Percentiles rank a stretch among this genome's conserved stretches.
Conservation (phyloP, 92 coral and sea anemone genomes). For the Zoanthus solanderi region DNA sequence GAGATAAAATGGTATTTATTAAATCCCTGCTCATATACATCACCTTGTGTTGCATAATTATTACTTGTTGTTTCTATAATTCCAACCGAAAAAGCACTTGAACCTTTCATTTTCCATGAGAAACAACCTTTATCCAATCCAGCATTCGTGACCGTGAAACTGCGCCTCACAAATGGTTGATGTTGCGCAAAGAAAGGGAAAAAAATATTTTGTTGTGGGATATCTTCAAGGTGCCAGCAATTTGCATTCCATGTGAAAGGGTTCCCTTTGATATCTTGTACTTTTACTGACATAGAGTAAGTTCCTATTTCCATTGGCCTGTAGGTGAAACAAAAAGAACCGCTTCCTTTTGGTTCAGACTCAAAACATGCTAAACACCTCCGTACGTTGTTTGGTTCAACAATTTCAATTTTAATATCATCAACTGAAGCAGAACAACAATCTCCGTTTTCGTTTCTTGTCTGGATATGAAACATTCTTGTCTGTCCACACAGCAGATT, state of each 20-base stretch:
- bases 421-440: neutral
- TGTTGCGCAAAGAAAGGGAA: neutral
- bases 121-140: neutral
- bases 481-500: constrained; percentile 26
- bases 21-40: neutral
- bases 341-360: constrained; percentile 10
- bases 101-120: constrained; percentile 28
- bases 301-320: constrained; percentile 6
- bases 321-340: constrained; percentile 21
- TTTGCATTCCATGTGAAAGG: constrained; percentile 22
- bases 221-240: neutral
- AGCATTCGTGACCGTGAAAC: neutral
- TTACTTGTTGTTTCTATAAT: neutral
- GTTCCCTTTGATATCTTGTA: neutral
- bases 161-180: too few relatives aligned
- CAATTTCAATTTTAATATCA: neutral
- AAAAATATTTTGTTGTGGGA: neutral
- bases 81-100: constrained; percentile 14
- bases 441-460: constrained; percentile 10
- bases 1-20: too few relatives aligned
- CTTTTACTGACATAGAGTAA: constrained; percentile 21
- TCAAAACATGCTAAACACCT: neutral
- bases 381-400: neutral
- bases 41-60: neutral
- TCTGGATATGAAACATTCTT: neutral